These are phyloP conservation scores for Epinephelus moara DNA, from an alignment of 2,113 vertebrate species.

Conservation along the genomic window DNA sequence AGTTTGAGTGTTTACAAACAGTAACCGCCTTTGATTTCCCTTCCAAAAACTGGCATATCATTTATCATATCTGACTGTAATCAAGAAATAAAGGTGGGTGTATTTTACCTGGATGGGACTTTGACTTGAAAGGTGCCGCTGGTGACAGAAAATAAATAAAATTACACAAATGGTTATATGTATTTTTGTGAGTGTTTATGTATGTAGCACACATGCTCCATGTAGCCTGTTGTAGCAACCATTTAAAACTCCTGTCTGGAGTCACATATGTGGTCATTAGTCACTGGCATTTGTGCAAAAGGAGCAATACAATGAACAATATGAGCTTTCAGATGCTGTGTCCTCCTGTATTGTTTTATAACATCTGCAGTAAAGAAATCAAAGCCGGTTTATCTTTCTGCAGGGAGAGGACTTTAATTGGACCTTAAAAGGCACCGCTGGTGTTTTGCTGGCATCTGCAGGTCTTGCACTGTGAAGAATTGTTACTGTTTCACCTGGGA, in stretches of 20 bases:
- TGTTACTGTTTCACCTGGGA: conserved; percentile 68
- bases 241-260: background rate
- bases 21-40: background rate
- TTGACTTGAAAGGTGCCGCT: background rate
- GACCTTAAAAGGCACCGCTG: conserved; percentile 64
- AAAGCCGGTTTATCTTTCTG: conserved; percentile 63
- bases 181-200: background rate
- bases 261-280: background rate
- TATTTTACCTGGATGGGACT: background rate
- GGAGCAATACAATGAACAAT: conserved; percentile 6
- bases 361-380: conserved; percentile 47
- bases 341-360: conserved; percentile 54
- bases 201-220: background rate
- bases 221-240: conserved; percentile 13
- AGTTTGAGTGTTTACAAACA: too few relatives aligned
- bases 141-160: background rate
- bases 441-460: conserved; percentile 44
- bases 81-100: background rate
- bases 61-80: background rate
- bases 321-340: conserved; percentile 11
- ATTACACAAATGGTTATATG: background rate
- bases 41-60: background rate
- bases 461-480: conserved; percentile 13
- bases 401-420: conserved; percentile 53
- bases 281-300: background rate